Conservation (phyloP, 2,888 invertebrate species). For the Melipona bicolor region DNA sequence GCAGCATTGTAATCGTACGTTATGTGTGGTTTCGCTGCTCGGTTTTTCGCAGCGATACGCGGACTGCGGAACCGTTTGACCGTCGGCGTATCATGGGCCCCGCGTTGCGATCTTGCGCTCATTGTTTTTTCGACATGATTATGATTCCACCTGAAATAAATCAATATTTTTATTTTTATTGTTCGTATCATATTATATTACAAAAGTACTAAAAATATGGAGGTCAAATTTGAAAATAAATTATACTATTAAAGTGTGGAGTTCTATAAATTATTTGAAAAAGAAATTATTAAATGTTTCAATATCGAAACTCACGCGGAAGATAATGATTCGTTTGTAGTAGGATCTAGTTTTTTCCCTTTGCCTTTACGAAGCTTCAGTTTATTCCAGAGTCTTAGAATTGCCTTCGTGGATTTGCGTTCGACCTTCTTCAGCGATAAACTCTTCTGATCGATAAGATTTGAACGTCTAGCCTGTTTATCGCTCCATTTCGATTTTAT, state of each 20-base stretch:
- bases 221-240: neutral
- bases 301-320: conserved; percentile 43
- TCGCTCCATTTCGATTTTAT: conserved; percentile 32
- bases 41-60: conserved; percentile 15
- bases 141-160: conserved; percentile 34
- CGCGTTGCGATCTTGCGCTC: conserved; percentile 61
- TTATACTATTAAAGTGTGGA: too few relatives aligned
- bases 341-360: conserved; percentile 33
- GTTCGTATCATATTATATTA: neutral
- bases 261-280: neutral
- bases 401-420: conserved; percentile 51
- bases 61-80: conserved; percentile 21
- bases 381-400: conserved; percentile 66
- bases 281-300: neutral
- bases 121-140: conserved; percentile 69
- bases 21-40: conserved; percentile 9
- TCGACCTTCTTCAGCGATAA: conserved; percentile 52
- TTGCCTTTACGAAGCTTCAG: conserved; percentile 56
- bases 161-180: neutral
- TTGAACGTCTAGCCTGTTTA: conserved; percentile 48
- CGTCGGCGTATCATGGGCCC: conserved; percentile 44
- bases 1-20: conserved; percentile 70
- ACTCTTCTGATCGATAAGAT: conserved; percentile 49
- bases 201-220: neutral
- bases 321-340: conserved; percentile 32